Base-by-base conservation (phyloP, 2,113 vertebrate genomes). In the Calidris pygmaea region DNA sequence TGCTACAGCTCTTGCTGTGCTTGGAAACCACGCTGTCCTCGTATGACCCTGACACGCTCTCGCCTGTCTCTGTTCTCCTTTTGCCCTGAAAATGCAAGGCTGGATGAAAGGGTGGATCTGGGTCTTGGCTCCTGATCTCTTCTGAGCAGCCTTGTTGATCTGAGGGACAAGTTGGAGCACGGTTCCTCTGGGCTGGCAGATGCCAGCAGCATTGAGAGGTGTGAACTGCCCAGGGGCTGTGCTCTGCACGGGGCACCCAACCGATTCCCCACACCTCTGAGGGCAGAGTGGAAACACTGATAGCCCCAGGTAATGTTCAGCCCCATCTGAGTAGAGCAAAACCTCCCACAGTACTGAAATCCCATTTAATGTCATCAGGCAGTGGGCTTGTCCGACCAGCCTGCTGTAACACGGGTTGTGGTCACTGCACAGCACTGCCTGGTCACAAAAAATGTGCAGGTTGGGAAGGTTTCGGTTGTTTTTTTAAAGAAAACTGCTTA, bases 401-500 rank as follows among this genome's bases (percentile, higher is more conserved):
- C 34, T 60, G 53, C 53, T 4, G 24, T 16, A 19, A 43, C 34
- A 14, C 0, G 0, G 15, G 9, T 9, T 30, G 3, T 17, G 56
- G 60, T 59, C 60, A 39, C 60, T 29, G 26, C 30, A 13, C 17
- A 24, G 27, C n/a, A 22, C 23, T 32, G 41, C 30, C 39, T 0
- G 5, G 47, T 23, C 65, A 48, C 47, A 59, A 39, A 73, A 63
- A 34, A 5, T 1, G 1, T 18, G 18, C 0, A 0, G 15, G 9
- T 14, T 66, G 85, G 45, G 56, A 58, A 60, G 27, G 30, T 43
- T 75, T 30, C 48, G 26, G 7, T 5, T 2, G 27, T 52, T 30
- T 68, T 53, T 62, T 55, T 1, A 12, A 45, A 66, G 34, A 45
- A 73, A 80, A 56, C 9, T 10, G 22, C 4, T 52, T 78, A 10